A percentile compares a stretch with the other conserved stretches of the same genome.
These are phyloP conservation scores for Pelobates cultripes DNA, from an alignment of 2,797 vertebrate species.

Conservation along the genomic window DNA sequence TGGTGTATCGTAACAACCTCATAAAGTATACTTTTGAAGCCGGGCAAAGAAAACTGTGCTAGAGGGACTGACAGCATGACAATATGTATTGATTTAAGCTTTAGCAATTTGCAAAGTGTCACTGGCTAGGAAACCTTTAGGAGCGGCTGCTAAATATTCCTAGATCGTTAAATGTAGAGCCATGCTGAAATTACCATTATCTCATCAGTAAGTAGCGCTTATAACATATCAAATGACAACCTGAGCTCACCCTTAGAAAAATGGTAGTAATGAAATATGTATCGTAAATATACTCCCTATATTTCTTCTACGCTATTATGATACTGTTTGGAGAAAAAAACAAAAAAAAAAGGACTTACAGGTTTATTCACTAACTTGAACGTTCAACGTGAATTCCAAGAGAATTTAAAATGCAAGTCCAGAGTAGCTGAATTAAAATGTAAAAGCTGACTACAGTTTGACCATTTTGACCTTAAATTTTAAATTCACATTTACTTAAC, in stretches of 20 bases:
- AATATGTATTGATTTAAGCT: constrained; percentile 77
- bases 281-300: background rate
- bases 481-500: too few relatives aligned
- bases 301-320: too few relatives aligned
- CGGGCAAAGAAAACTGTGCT: constrained; percentile 69
- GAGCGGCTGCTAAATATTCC: constrained; percentile 71
- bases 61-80: constrained; percentile 72
- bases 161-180: constrained; percentile 67
- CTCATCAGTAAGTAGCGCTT: background rate
- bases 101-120: constrained; percentile 78
- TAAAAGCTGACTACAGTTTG: too few relatives aligned
- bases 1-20: constrained; percentile 77
- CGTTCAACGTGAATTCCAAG: too few relatives aligned
- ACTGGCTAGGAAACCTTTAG: constrained; percentile 71
- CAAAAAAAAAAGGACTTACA: too few relatives aligned
- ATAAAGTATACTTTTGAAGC: constrained; percentile 82
- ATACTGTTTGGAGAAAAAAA: too few relatives aligned
- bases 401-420: too few relatives aligned
- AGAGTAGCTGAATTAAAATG: too few relatives aligned
- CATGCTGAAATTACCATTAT: constrained; percentile 19
- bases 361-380: too few relatives aligned
- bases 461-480: too few relatives aligned
- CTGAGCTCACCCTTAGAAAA: background rate
- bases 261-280: background rate
- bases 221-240: background rate